Conservation (phyloP, 1,140 invertebrate species). For the Atta texana region DNA sequence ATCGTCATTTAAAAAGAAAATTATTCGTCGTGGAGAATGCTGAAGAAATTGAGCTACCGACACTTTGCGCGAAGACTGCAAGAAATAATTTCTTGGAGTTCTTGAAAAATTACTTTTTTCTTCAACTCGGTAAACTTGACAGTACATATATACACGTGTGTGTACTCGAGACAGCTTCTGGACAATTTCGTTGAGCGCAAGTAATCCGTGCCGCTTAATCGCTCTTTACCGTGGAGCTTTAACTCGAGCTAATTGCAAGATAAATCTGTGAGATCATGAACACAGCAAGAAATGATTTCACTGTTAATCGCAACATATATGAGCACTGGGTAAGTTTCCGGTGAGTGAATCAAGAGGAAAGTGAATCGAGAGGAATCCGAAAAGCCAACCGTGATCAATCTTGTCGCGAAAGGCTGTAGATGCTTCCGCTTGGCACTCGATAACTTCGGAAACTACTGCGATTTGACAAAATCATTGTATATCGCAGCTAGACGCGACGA, state of each 20-base stretch:
- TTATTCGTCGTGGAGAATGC: too few species aligned
- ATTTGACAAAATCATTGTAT: conserved; percentile 6
- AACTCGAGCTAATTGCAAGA: neutral
- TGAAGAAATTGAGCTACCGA: neutral
- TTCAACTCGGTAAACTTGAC: neutral
- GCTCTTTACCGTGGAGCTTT: neutral
- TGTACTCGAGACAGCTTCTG: neutral
- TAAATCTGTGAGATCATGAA: neutral
- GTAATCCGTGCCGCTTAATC: neutral
- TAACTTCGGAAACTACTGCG: neutral
- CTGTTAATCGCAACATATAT: neutral
- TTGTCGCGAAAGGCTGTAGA: conserved; percentile 47
- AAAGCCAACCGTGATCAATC: conserved; percentile 37
- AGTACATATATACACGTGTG: neutral
- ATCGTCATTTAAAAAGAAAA: neutral
- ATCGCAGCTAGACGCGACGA: neutral
- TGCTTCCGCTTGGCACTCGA: neutral
- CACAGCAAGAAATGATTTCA: neutral
- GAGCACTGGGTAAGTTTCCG: neutral
- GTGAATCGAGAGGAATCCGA: neutral
- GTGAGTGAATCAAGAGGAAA: neutral
- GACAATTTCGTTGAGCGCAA: conserved; percentile 12
- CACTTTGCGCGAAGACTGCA: neutral
- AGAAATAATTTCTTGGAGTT: neutral
- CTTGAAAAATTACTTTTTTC: neutral